These are phyloP conservation scores for Cacoxenus indagator DNA, from an alignment of 2,888 invertebrate genomes.

Conservation along the genomic window DNA sequence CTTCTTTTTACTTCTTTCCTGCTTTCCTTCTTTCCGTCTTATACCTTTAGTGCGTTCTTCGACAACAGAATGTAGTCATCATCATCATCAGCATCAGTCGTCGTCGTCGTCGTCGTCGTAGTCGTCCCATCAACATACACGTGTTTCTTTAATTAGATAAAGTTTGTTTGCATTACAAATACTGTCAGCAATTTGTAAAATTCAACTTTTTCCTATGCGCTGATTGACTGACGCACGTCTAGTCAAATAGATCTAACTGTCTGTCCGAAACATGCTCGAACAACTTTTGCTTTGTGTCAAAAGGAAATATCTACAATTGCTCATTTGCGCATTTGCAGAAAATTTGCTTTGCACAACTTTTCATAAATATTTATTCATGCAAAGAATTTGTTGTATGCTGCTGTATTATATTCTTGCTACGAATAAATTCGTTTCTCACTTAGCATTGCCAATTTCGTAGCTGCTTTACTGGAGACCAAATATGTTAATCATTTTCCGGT, in stretches of 20 bases:
- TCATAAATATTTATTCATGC: conserved; percentile 47
- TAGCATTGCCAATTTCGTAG: no score
- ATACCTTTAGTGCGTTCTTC: background rate
- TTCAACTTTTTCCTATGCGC: conserved; percentile 33
- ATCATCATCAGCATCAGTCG: background rate
- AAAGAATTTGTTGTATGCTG: conserved; percentile 3
- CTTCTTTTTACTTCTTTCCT: background rate
- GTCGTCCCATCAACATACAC: conserved; percentile 39
- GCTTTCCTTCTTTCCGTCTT: background rate
- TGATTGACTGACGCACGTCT: conserved; percentile 55
- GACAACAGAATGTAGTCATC: background rate
- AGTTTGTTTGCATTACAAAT: conserved; percentile 61
- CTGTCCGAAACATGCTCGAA: conserved; percentile 38
- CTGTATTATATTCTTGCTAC: background rate
- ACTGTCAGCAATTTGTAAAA: conserved; percentile 55
- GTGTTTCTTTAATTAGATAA: conserved; percentile 61
- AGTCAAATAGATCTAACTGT: conserved; percentile 40
- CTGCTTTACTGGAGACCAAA: no score
- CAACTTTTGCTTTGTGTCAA: background rate
- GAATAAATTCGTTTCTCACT: background rate
- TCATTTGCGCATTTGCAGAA: conserved; percentile 16
- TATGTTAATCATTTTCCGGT: no score
- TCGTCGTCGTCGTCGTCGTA: background rate
- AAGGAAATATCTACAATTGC: conserved; percentile 18
- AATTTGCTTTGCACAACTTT: conserved; percentile 30